Evolutionary conservation across 2,113 vertebrate species (phyloP).

Genomic region (Deroptyus accipitrinus): DNA sequence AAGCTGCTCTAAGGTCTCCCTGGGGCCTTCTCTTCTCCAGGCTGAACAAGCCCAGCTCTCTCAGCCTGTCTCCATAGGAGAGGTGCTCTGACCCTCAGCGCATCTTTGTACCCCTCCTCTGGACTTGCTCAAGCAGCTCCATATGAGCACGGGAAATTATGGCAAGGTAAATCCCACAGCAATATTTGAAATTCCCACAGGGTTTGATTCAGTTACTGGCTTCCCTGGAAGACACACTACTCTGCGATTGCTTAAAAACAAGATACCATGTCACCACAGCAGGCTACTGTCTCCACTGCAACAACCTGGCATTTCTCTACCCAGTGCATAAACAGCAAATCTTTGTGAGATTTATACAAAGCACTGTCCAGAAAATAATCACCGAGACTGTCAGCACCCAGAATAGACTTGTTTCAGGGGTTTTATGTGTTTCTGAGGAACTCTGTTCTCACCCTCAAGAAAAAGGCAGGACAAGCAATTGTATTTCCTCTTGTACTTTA

Average conservation of each 20-base stretch:
- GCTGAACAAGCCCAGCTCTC: too few relatives aligned
- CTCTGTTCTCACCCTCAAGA: neutral
- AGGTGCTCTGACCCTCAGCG: too few relatives aligned
- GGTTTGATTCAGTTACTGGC: neutral
- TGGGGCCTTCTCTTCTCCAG: too few relatives aligned
- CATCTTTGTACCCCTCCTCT: too few relatives aligned
- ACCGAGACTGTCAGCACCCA: neutral
- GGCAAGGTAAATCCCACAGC: neutral
- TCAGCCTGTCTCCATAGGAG: too few relatives aligned
- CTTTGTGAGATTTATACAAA: neutral
- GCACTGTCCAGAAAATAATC: neutral
- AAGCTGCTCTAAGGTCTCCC: too few relatives aligned
- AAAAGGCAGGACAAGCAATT: neutral
- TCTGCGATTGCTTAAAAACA: neutral
- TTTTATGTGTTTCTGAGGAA: neutral
- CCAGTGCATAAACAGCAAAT: neutral
- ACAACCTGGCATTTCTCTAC: neutral
- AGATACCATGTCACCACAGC: neutral
- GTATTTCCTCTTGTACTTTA: neutral
- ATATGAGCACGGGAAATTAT: fast-evolving
- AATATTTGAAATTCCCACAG: neutral
- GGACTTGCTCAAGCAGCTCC: too few relatives aligned
- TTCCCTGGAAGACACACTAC: neutral
- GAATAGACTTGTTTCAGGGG: neutral
- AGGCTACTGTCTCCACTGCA: neutral